Percentiles rank a stretch among this genome's conserved stretches.
Conservation (phyloP, 1,140 invertebrate genomes). For the Aphaenogaster floridana region DNA sequence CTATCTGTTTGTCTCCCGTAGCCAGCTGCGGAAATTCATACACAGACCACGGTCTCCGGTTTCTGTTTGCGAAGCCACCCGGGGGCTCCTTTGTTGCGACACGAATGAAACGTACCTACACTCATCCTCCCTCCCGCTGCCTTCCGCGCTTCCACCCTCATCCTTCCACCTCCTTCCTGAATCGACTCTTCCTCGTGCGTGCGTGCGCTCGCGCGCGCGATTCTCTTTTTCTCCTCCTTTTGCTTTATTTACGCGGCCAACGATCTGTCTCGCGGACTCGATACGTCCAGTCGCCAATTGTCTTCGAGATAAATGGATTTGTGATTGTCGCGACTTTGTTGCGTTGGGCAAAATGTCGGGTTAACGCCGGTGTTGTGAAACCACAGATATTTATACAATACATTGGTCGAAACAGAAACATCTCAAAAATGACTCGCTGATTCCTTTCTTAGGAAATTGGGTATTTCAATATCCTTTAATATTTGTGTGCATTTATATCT, state of each 20-base stretch:
- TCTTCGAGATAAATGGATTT: constrained; percentile 45
- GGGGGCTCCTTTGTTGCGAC: constrained; percentile 76
- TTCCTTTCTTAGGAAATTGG: not conserved
- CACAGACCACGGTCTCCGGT: constrained; percentile 78
- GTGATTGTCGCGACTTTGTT: constrained; percentile 42
- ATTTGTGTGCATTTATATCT: too few species aligned
- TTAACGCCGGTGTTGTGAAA: not conserved
- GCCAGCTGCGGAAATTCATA: constrained; percentile 78
- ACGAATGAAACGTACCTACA: constrained; percentile 77
- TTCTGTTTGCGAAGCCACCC: constrained; percentile 78
- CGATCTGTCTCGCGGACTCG: constrained; percentile 39
- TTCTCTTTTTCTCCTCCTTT: constrained; percentile 42
- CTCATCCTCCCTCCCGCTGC: constrained; percentile 64
- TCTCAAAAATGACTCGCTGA: constrained; percentile 11
- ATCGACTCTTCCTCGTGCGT: constrained; percentile 39
- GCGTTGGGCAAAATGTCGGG: constrained; percentile 3
- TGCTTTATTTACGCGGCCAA: constrained; percentile 34
- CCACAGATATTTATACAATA: too few species aligned
- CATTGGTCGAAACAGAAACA: not conserved
- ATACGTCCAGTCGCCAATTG: constrained; percentile 33
- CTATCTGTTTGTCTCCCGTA: constrained; percentile 78
- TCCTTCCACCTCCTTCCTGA: constrained; percentile 40
- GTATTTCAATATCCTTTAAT: too few species aligned
- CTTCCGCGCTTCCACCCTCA: constrained; percentile 48
- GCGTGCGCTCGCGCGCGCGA: constrained; percentile 43